Evolutionary conservation across 2,888 invertebrate species (phyloP), one percentile per base, ranked within the genome.

Genomic region (Leucoptera coffeella): DNA sequence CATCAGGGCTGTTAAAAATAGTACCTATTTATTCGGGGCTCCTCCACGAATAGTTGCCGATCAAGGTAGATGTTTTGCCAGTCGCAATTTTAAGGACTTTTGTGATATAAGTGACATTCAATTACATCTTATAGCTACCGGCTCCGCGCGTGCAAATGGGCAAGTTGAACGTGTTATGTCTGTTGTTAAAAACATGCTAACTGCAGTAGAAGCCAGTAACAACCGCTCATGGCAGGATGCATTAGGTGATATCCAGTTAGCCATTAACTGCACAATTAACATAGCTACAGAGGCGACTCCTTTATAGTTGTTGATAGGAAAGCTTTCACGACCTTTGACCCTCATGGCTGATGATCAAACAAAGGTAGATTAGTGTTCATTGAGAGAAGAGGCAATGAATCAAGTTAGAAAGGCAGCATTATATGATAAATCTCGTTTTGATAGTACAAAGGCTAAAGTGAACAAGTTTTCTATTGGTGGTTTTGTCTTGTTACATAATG

Each of bases 191-290:
- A 28, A 28, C 15, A 40, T 41, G 40, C 23, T 42, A 1, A 42
- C 41, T 4, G 28, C 33, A 1, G 38, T 38, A 6, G 43, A 45
- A 25, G 27, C 27, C 5, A 27, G 20, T 3, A 12, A 25, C 4
- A 28, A 35, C 13, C 25, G 31, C 3, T 36, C 41, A 0, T 43
- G 43, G 42, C 41, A 42, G 23, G 38, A 38, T 26, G 35, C 39
- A 0, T 15, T 43, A 15, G 33, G 25, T 4, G 40, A 45, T 3
- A 27, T 42, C 4, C 45, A 45, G 24, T 27, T 43, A 3, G 37
- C 41, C 2, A 21, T 45, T 3, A 45, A 45, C 31, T 34, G 38
- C 22, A 40, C 42, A 0, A 22, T 33, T 1, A 31, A 35, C 32
- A 25, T 39, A 2, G 36, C 36, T 2, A 44, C 41, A 1, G 39